Conservation (phyloP, 2,797 vertebrate species). For the Syndactyla subalaris region DNA sequence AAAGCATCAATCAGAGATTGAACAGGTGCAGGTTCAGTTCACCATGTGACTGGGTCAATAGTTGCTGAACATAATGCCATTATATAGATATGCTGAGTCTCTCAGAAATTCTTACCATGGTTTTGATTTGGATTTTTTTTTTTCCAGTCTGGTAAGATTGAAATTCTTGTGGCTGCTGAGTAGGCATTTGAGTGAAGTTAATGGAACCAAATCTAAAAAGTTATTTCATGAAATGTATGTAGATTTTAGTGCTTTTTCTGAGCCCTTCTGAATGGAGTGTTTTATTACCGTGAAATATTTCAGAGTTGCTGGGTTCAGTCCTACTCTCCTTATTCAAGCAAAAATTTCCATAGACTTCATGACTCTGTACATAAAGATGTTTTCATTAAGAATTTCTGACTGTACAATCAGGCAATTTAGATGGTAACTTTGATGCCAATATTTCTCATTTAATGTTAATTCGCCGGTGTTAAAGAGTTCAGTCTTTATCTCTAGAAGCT, state of each 20-base stretch:
- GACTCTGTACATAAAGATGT: background rate
- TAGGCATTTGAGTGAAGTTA: background rate
- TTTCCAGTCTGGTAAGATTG: background rate
- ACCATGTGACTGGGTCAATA: background rate
- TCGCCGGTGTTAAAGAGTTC: background rate
- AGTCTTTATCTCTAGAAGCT: background rate
- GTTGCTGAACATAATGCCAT: background rate
- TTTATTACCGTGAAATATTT: background rate
- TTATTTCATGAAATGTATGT: constrained; percentile 6
- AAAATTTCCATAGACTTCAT: background rate
- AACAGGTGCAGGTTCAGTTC: constrained; percentile 19
- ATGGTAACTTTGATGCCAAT: background rate
- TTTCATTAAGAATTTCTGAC: background rate
- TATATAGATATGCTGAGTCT: background rate
- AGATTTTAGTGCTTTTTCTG: background rate
- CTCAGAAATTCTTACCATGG: background rate
- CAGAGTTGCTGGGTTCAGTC: background rate
- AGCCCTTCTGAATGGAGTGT: background rate
- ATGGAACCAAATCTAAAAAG: background rate
- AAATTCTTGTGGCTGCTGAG: background rate
- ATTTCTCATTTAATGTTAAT: background rate
- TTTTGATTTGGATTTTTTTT: background rate
- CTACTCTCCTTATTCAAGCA: background rate
- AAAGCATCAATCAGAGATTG: constrained; percentile 2
- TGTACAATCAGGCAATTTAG: background rate